phyloP scores from a whole-genome alignment of 2,888 invertebrate genomes.

The Nephrotoma flavescens region DNA sequence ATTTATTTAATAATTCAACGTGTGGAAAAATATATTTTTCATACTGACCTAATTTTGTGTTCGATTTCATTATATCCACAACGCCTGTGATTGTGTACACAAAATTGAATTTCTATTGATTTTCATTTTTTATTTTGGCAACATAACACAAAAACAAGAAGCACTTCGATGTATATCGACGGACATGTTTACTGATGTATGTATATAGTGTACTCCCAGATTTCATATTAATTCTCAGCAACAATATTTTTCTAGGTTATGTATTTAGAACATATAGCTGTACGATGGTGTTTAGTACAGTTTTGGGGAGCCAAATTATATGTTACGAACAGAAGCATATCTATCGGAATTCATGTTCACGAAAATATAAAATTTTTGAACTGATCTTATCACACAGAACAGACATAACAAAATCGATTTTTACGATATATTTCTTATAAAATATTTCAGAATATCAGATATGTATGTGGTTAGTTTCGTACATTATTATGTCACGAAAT shows the following conservation, averaged over 20 bases:
- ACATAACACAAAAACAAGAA: neutral
- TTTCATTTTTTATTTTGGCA: neutral
- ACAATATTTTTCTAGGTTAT: neutral
- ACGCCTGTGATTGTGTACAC: neutral
- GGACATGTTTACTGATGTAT: neutral
- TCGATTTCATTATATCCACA: neutral
- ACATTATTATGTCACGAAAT: neutral
- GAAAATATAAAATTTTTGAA: neutral
- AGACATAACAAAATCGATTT: neutral
- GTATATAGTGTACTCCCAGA: neutral
- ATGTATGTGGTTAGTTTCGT: neutral
- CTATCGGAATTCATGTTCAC: neutral
- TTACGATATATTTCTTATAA: neutral
- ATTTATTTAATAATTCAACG: neutral
- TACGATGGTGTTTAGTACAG: neutral
- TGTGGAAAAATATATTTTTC: neutral
- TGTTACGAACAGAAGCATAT: neutral
- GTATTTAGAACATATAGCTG: neutral
- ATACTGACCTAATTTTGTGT: neutral
- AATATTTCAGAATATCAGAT: neutral
- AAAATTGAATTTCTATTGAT: neutral
- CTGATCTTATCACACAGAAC: neutral
- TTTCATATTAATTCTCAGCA: neutral
- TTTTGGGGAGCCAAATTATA: neutral
- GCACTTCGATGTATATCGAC: neutral